phyloP scores from a whole-genome alignment of 1,140 invertebrate species.

The Nasonia longicornis region DNA sequence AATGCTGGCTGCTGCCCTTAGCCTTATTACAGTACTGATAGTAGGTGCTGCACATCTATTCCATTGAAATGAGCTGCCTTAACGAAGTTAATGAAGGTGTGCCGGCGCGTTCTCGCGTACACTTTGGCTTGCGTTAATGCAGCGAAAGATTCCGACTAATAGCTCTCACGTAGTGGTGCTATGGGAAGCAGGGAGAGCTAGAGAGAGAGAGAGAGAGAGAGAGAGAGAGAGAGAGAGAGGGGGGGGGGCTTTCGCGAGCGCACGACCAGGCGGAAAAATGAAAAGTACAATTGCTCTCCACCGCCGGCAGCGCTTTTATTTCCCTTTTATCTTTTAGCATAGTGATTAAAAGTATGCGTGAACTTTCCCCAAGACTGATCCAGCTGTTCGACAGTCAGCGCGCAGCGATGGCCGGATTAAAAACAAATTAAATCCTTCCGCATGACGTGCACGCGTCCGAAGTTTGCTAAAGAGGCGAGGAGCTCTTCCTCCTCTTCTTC shows the following conservation, averaged over 20 bases:
- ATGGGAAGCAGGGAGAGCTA: not conserved
- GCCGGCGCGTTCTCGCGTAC: not conserved
- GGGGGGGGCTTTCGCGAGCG: not conserved
- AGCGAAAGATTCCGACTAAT: not conserved
- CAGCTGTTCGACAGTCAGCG: not conserved
- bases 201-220: not conserved
- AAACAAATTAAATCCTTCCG: conserved; percentile 1
- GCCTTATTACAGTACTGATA: not conserved
- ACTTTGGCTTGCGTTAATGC: not conserved
- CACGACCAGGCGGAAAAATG: too few species aligned
- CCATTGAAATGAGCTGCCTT: not conserved
- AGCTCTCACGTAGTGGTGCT: not conserved
- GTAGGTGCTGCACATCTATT: not conserved
- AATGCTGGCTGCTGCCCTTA: not conserved
- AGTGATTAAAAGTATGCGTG: conserved; percentile 3
- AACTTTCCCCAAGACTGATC: not conserved
- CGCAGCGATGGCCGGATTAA: not conserved
- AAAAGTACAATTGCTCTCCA: not conserved
- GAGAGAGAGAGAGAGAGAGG: not conserved
- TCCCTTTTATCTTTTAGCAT: not conserved
- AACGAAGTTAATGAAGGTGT: not conserved
- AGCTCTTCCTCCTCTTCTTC: not conserved
- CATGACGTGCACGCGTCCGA: not conserved
- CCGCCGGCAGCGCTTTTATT: not conserved
- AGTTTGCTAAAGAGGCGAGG: not conserved